A percentile compares a stretch with the other conserved stretches of the same genome.
These are phyloP conservation scores for Vulpes ferrilata DNA, from an alignment of 2,113 vertebrate genomes.

Conservation along the genomic window DNA sequence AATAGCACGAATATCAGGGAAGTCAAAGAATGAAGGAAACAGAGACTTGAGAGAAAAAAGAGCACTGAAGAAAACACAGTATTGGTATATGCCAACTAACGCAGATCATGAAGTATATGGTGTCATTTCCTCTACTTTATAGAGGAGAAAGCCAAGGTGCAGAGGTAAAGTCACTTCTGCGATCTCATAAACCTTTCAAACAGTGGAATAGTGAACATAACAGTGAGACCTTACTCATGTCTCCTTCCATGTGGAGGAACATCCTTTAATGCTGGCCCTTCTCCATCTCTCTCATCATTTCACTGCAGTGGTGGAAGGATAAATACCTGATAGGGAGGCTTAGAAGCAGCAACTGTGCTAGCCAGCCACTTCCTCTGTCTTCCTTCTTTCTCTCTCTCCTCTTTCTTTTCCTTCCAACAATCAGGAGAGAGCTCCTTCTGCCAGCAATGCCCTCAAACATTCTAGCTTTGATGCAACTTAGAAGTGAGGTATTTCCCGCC, in stretches of 20 bases:
- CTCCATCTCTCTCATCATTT: not conserved
- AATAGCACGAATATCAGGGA: not conserved
- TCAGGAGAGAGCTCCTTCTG: not conserved
- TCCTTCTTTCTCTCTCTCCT: not conserved
- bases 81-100: not conserved
- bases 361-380: not conserved
- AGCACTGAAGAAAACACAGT: not conserved
- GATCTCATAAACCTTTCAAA: not conserved
- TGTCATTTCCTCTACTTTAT: not conserved
- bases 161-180: not conserved
- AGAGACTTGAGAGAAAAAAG: not conserved
- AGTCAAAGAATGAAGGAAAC: not conserved
- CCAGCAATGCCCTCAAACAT: not conserved
- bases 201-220: not conserved
- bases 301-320: not conserved
- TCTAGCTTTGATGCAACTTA: not conserved
- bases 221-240: not conserved
- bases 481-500: not conserved
- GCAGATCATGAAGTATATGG: not conserved
- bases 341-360: not conserved
- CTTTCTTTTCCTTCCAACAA: not conserved
- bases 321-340: not conserved
- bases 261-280: not conserved
- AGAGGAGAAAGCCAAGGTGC: not conserved
- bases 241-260: not conserved